Conservation (phyloP, 2,797 vertebrate species). For the Anguilla anguilla region DNA sequence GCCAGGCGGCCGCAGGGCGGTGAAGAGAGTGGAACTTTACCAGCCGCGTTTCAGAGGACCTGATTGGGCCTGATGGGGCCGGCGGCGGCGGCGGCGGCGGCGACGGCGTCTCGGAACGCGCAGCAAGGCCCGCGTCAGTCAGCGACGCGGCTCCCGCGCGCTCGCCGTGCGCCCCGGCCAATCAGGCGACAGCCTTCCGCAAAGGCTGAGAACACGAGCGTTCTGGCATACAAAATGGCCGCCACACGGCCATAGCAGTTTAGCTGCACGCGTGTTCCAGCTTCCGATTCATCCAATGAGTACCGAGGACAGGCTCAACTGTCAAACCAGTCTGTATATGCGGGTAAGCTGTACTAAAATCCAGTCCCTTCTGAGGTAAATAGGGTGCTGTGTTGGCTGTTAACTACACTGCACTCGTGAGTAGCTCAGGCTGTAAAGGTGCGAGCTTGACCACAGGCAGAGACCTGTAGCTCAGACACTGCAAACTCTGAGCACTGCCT, state of each 20-base stretch:
- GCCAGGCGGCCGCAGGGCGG: constrained; percentile 11
- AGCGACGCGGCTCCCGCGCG: background rate
- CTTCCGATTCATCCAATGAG: background rate
- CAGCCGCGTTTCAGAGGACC: constrained; percentile 15
- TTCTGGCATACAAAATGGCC: background rate
- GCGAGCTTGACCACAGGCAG: background rate
- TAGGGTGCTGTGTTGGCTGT: background rate
- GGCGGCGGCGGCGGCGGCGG: constrained; percentile 9
- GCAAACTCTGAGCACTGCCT: background rate
- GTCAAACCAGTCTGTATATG: background rate
- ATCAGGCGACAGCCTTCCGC: background rate
- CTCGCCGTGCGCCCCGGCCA: background rate
- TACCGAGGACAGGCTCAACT: background rate
- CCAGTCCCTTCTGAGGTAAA: background rate
- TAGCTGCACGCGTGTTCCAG: background rate
- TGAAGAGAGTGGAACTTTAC: constrained; percentile 40
- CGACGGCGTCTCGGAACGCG: constrained; percentile 1
- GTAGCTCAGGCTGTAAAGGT: background rate
- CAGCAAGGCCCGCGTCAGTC: background rate
- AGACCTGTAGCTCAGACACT: background rate
- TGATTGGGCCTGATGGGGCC: constrained; percentile 19
- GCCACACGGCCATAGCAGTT: background rate
- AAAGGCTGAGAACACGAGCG: background rate
- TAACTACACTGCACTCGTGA: background rate
- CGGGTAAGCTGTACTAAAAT: background rate